Base-by-base conservation (phyloP, 2,888 invertebrate genomes). In the Drosophila mimetica region DNA sequence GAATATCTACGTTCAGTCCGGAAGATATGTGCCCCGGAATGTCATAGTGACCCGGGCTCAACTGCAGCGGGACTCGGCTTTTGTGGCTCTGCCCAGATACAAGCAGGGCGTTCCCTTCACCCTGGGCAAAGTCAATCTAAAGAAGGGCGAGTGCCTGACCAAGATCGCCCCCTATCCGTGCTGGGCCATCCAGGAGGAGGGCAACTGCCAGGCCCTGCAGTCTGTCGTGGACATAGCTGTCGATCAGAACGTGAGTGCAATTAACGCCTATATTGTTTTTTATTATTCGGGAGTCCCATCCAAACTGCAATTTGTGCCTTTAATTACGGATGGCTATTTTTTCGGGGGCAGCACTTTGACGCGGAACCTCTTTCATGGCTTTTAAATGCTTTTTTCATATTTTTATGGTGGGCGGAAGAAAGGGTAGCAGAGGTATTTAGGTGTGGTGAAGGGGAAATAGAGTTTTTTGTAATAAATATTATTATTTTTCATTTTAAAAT, bases 181-280 rank as follows among this genome's bases (percentile, higher is more conserved):
- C 90, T 95, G 95, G 94, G 93, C 93, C 65, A 93, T 94, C 84
- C 95, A 96, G 91, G 95, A 95, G 91, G 95, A 95, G 92, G 94
- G 94, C 41, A 93, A 94, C 90, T 94, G 95, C 86, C 93, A 93
- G 81, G 95, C 95, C 74, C 92, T 94, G 65, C 95, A 96, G 91
- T 95, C 95, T 84, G 95, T 93, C 57, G 93, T 94, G 74, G 95
- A 95, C 91, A 92, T 95, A 81, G 93, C 93, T 81, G 88, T 94
- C 71, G 94, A 94, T 92, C 92, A 93, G 57, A 92, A 92, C 89
- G 92, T 92, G 86, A 90, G 90, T 90, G 48, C 34, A 61, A 64
- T 65, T 57, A 58, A 57, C 47, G 32, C 37, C 47, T 28, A 18
- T 60, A 52, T 42, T 25, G 2, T 39, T 71, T 36, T 3, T 44